Conservation (phyloP, 1,140 invertebrate genomes). For the Drosophila asahinai region DNA sequence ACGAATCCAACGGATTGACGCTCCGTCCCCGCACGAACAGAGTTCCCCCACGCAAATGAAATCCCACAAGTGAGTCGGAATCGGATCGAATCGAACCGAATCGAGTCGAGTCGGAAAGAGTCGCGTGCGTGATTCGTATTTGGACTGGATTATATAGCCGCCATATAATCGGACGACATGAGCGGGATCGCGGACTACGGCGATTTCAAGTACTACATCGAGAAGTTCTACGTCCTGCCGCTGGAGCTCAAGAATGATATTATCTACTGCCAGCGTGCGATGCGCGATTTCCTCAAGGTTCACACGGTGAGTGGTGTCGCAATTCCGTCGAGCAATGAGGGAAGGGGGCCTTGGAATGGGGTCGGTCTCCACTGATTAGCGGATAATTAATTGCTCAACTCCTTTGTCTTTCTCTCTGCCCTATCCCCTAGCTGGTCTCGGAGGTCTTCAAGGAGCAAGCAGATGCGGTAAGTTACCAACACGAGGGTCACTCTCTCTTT, state of each 20-base stretch:
- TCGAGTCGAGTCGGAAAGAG: conserved; percentile 7
- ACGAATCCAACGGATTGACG: neutral
- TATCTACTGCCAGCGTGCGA: conserved; percentile 79
- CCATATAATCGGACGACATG: conserved; percentile 34
- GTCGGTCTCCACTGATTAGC: neutral
- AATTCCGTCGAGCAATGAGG: neutral
- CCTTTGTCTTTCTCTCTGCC: conserved; percentile 9
- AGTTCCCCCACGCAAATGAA: conserved; percentile 20
- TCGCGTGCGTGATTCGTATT: conserved; percentile 24
- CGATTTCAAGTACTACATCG: conserved; percentile 68
- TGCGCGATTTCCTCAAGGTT: conserved; percentile 79
- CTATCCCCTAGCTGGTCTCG: conserved; percentile 64
- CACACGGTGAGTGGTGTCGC: conserved; percentile 69
- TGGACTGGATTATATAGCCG: conserved; percentile 16
- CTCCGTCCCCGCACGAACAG: neutral
- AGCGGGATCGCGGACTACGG: conserved; percentile 19
- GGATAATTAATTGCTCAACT: conserved; percentile 10
- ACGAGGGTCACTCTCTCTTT: conserved; percentile 4
- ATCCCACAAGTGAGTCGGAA: conserved; percentile 38
- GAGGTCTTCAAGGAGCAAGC: conserved; percentile 76
- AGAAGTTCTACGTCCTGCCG: conserved; percentile 74
- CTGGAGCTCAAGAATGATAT: conserved; percentile 80
- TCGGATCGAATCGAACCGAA: conserved; percentile 10
- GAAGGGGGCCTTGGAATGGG: neutral
- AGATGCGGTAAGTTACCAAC: conserved; percentile 70